Percentiles rank a stretch among this genome's conserved stretches.
Evolutionary conservation across 2,888 invertebrate genomes (phyloP).

Genomic region (Oligia latruncula): DNA sequence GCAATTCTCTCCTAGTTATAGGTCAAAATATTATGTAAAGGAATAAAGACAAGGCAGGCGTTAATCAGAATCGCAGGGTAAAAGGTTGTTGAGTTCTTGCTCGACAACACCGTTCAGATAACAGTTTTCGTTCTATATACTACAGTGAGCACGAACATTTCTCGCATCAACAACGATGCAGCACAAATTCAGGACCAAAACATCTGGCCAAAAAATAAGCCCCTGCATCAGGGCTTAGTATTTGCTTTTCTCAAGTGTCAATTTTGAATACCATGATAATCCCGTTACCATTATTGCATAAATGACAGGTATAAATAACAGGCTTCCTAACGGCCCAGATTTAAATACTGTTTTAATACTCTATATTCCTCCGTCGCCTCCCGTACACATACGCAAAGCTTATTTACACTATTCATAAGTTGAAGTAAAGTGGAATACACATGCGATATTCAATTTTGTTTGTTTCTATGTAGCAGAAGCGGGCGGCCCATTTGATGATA

Average conservation of each 20-base stretch:
- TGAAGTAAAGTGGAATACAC: neutral
- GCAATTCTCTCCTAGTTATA: neutral
- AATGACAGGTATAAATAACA: slow-evolving; percentile 50
- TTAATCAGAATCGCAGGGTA: neutral
- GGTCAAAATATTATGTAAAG: neutral
- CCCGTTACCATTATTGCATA: slow-evolving; percentile 50
- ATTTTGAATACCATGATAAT: slow-evolving; percentile 31
- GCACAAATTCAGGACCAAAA: neutral
- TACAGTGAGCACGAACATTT: neutral
- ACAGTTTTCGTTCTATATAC: neutral
- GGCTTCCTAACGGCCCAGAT: slow-evolving; percentile 56
- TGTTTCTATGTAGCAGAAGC: neutral
- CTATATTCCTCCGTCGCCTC: neutral
- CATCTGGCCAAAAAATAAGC: neutral
- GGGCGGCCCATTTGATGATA: slow-evolving; percentile 7
- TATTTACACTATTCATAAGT: neutral
- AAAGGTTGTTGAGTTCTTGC: too few species aligned
- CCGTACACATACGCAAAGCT: neutral
- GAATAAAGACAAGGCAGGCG: neutral
- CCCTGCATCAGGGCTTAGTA: neutral
- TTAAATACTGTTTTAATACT: neutral
- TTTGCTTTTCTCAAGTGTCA: neutral
- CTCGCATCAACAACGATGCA: neutral
- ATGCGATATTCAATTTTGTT: slow-evolving; percentile 4
- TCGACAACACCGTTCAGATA: too few species aligned